phyloP scores from a whole-genome alignment of 1,140 invertebrate genomes.

The Paraescarpia echinospica region DNA sequence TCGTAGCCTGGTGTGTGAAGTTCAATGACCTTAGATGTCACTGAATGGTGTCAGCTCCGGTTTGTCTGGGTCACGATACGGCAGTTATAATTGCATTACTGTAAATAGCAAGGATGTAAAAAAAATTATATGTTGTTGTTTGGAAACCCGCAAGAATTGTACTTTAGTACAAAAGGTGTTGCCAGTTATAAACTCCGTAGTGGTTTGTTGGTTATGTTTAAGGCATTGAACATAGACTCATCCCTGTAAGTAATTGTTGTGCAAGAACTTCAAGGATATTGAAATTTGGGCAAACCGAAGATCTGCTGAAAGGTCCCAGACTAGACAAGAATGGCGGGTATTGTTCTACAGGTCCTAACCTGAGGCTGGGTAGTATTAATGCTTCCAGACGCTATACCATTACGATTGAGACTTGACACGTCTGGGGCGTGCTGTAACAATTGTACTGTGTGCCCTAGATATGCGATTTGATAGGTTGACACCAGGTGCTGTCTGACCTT shows the following conservation, averaged over 20 bases:
- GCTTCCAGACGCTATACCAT: not conserved
- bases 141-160: not conserved
- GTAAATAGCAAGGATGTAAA: not conserved
- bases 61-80: not conserved
- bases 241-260: not conserved
- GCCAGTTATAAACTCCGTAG: not conserved
- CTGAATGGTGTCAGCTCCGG: not conserved
- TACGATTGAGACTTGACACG: not conserved
- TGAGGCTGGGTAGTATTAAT: not conserved
- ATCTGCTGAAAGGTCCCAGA: not conserved
- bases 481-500: not conserved
- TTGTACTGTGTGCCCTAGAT: constrained; percentile 4
- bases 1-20: not conserved
- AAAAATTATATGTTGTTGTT: not conserved
- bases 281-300: not conserved
- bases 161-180: not conserved
- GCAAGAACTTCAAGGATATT: not conserved
- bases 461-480: not conserved
- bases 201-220: not conserved
- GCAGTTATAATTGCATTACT: not conserved
- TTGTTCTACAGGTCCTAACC: not conserved
- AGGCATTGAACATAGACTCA: not conserved
- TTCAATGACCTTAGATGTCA: not conserved
- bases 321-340: not conserved
- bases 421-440: not conserved